Evolutionary conservation across 2,113 vertebrate species (phyloP), one percentile per base, ranked within the genome.

Genomic region (Crotalus viridis): DNA sequence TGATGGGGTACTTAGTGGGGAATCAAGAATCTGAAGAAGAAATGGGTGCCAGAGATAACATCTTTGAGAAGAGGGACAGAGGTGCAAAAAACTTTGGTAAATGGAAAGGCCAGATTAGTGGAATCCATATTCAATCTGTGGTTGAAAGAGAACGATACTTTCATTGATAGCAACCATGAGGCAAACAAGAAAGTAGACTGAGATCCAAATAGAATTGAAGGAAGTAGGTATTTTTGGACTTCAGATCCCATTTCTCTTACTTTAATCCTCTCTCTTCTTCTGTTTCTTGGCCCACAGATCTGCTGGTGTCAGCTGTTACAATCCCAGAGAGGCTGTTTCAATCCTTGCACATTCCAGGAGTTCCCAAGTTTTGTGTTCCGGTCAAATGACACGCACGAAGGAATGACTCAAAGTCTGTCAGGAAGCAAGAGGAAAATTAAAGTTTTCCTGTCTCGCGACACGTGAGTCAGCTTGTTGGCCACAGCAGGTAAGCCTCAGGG

Each of bases 401-500:
- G 61, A 51, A 28, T 93, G 93, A 93, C 69, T 93, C 93, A 93
- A 28, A 2, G 15, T 22, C 87, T n/a, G 3, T 61, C 88, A 91
- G 69, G 90, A 88, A 88, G 64, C 64, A 89, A 91, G 69, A 52
- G 55, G 48, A 43, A 86, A 86, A 93, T 93, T 93, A 88, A 93
- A 89, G 87, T 33, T 48, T 93, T 93, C 90, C 93, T 91, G 90
- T 64, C 90, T 22, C 0, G 5, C 26, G 39, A 13, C 93, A 91
- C n/a, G 33, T 91, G 87, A 91, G 56, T 74, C 3, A 21, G 17
- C 57, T 33, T 15, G 19, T 88, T 39, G 46, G 10, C 12, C 3
- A n/a, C 55, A 90, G 88, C 46, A 90, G 24, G 21, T 9, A 43
- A 56, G 87, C 93, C 87, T 85, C 87, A 10, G 22, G 87, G 64